Conservation (phyloP, 2,888 invertebrate species). For the Eutolmus rufibarbis region DNA sequence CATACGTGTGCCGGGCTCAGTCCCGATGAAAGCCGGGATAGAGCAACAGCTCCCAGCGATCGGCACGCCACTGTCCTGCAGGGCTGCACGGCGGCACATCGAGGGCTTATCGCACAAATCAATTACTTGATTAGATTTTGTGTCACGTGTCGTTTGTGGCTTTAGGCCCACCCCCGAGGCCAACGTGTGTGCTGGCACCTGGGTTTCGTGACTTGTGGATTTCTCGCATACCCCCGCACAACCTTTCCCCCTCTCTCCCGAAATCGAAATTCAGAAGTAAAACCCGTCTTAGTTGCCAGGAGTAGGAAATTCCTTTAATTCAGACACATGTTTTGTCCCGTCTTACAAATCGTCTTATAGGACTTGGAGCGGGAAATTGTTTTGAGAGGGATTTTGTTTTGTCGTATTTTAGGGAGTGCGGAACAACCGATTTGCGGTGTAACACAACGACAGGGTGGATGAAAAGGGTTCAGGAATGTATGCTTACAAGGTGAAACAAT, state of each 20-base stretch:
- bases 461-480: background rate
- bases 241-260: background rate
- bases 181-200: background rate
- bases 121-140: constrained; percentile 36
- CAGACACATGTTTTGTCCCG: constrained; percentile 25
- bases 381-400: background rate
- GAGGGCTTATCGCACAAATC: constrained; percentile 28
- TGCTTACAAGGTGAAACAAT: background rate
- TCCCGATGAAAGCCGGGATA: background rate
- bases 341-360: constrained; percentile 27
- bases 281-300: background rate
- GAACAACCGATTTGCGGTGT: background rate
- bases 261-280: background rate
- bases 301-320: constrained; percentile 1
- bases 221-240: background rate
- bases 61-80: background rate
- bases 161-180: background rate
- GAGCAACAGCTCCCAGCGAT: background rate
- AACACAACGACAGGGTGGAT: background rate
- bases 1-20: background rate
- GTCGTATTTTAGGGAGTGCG: background rate
- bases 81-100: background rate
- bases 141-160: constrained; percentile 27
- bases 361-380: background rate
- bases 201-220: constrained; percentile 22